Evolutionary conservation across 2,888 invertebrate species (phyloP).

Genomic region (Protula sp.): DNA sequence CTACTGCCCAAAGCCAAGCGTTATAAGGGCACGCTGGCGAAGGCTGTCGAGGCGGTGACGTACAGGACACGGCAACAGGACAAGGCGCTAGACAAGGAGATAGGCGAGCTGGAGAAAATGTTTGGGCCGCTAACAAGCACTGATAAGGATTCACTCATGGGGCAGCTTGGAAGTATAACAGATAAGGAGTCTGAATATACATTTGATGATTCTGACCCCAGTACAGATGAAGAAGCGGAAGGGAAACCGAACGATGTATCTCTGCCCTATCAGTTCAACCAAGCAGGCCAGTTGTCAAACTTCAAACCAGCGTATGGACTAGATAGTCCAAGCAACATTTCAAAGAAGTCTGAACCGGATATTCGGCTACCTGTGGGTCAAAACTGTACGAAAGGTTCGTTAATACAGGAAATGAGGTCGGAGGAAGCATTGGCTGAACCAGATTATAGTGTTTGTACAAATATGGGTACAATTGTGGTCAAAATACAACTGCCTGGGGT

Average conservation of each 20-base stretch:
- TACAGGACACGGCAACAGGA: constrained; percentile 27
- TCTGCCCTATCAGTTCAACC: not conserved
- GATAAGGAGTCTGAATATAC: not conserved
- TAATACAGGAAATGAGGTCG: too few relatives aligned
- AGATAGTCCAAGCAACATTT: too few relatives aligned
- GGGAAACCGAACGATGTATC: not conserved
- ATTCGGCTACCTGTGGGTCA: too few relatives aligned
- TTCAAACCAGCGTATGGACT: not conserved
- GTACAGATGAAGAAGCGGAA: not conserved
- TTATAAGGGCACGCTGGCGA: constrained; percentile 33
- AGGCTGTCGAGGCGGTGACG: constrained; percentile 29
- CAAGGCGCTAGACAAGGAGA: constrained; percentile 29
- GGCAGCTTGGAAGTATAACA: constrained; percentile 30
- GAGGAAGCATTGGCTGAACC: too few relatives aligned
- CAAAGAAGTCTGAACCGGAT: too few relatives aligned
- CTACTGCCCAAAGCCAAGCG: constrained; percentile 26
- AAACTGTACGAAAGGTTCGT: too few relatives aligned
- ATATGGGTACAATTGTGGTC: too few relatives aligned
- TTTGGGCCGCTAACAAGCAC: constrained; percentile 35
- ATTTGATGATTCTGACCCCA: not conserved
- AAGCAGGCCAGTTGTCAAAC: not conserved
- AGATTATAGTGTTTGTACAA: too few relatives aligned
- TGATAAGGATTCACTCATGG: constrained; percentile 31
- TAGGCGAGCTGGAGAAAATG: constrained; percentile 33
- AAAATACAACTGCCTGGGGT: not conserved